These are phyloP conservation scores for Drosophila truncata DNA, from an alignment of 1,140 invertebrate genomes.

Conservation along the genomic window DNA sequence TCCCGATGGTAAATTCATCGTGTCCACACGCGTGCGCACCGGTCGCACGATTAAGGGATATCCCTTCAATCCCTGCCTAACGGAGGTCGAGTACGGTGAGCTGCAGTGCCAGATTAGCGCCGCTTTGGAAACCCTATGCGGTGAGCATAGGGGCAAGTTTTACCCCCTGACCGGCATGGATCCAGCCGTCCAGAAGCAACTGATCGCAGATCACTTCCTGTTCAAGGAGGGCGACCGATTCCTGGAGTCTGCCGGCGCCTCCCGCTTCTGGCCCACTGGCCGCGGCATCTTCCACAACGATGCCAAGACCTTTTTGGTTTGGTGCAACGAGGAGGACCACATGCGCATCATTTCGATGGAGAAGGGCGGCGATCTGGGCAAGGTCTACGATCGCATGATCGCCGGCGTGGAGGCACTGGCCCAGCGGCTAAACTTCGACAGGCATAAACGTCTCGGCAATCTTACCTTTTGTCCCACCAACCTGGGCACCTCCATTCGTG, in stretches of 20 bases:
- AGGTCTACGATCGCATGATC: constrained; percentile 95
- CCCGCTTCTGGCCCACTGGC: constrained; percentile 97
- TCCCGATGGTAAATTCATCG: constrained; percentile 93
- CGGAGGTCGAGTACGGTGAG: constrained; percentile 95
- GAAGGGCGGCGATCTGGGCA: constrained; percentile 96
- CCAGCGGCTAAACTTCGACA: constrained; percentile 94
- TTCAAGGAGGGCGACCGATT: constrained; percentile 95
- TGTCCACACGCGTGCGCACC: constrained; percentile 97
- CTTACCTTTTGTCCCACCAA: constrained; percentile 99
- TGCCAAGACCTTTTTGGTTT: constrained; percentile 97
- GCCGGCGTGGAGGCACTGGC: constrained; percentile 96
- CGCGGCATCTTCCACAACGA: constrained; percentile 98
- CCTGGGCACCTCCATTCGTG: constrained; percentile 97
- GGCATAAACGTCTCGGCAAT: constrained; percentile 96
- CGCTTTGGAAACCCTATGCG: constrained; percentile 91
- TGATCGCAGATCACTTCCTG: constrained; percentile 98
- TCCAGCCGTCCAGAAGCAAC: constrained; percentile 94
- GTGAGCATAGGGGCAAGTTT: constrained; percentile 95
- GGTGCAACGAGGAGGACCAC: constrained; percentile 99
- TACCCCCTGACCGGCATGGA: constrained; percentile 97
- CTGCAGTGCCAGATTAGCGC: constrained; percentile 94
- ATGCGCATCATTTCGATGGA: constrained; percentile 99
- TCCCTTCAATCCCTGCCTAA: constrained; percentile 97
- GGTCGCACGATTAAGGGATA: constrained; percentile 95
- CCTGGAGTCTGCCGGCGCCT: constrained; percentile 92